Evolutionary conservation across 2,888 invertebrate genomes (phyloP), one percentile per base, ranked within the genome.

Genomic region (Resseliella maxima): DNA sequence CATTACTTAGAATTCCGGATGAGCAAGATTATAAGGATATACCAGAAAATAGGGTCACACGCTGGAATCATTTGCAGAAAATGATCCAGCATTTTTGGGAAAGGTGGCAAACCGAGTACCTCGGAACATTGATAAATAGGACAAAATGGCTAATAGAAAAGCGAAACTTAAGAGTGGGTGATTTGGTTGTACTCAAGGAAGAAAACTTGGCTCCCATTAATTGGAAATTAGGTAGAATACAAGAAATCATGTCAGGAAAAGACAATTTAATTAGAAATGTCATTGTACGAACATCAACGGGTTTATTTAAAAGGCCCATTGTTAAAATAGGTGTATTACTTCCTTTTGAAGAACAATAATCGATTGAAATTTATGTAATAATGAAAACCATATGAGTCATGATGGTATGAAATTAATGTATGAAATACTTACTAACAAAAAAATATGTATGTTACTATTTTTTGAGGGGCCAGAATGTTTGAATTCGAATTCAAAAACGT

Each of bases 41-140:
- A 8, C 41, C 41, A 41, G 12, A 8, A 12, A 41, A 41, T 41
- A 5, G 41, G 2, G 83, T 0, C 87, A 87, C 31, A 87, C 87
- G 88, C 31, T 90, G 89, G 89, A 88, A 89, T 86, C 86, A 87
- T 12, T 59, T 88, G 8, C 89, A 89, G 85, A 87, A 87, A 8
- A 85, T 89, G 83, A 87, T 87, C 2, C 89, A 89, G 83, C 87
- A 87, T 15, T 89, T 88, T 46, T 89, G 87, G 89, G 88, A 87
- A 54, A 86, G 87, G 8, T 89, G 89, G 88, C 86, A 87, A 50
- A 86, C 86, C 85, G 89, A 89, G 41, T 89, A 89, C 86, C 86
- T 89, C 0, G 85, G 86, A 31, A 85, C 87, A 12, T 88, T 90
- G 18, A 89, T 89, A 85, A 85, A 88, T 27, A 72, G 89, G n/a